Conservation (phyloP, 53 echinoderm and acorn worm species). For the Holothuria scabra region DNA sequence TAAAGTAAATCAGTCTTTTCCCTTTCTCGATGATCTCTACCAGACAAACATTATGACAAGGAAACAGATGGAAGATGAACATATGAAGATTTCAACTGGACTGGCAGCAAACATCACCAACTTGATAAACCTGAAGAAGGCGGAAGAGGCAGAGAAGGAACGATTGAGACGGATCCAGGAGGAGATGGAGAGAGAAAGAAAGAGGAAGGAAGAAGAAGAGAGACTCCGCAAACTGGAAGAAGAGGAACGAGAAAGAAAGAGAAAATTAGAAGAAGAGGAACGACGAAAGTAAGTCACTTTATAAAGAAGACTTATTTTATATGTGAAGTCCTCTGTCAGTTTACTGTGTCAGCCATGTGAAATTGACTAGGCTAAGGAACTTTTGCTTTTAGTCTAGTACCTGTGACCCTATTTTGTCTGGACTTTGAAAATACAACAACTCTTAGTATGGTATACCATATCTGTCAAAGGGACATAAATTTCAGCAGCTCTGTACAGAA, state of each 20-base stretch:
- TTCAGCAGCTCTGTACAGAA: too few relatives aligned
- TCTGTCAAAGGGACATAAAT: too few relatives aligned
- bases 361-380: too few relatives aligned
- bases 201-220: slow-evolving; percentile 85
- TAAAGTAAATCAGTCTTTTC: too few relatives aligned
- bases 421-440: too few relatives aligned
- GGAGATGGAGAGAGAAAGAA: slow-evolving; percentile 96
- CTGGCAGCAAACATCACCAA: slow-evolving; percentile 74
- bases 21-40: not conserved
- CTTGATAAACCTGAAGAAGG: slow-evolving; percentile 85
- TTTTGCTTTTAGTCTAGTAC: too few relatives aligned
- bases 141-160: slow-evolving; percentile 77
- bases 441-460: too few relatives aligned
- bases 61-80: slow-evolving; percentile 85
- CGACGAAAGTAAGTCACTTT: slow-evolving; percentile 62
- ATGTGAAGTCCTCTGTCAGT: too few relatives aligned
- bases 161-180: slow-evolving; percentile 80
- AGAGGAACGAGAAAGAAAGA: slow-evolving; percentile 72
- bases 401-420: too few relatives aligned
- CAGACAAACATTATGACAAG: slow-evolving; percentile 85
- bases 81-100: slow-evolving; percentile 79
- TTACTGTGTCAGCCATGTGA: too few relatives aligned
- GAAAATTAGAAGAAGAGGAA: slow-evolving; percentile 86
- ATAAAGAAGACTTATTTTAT: not conserved
- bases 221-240: slow-evolving; percentile 80